Base-by-base conservation (phyloP, 2,113 vertebrate genomes). In the Engraulis encrasicolus region DNA sequence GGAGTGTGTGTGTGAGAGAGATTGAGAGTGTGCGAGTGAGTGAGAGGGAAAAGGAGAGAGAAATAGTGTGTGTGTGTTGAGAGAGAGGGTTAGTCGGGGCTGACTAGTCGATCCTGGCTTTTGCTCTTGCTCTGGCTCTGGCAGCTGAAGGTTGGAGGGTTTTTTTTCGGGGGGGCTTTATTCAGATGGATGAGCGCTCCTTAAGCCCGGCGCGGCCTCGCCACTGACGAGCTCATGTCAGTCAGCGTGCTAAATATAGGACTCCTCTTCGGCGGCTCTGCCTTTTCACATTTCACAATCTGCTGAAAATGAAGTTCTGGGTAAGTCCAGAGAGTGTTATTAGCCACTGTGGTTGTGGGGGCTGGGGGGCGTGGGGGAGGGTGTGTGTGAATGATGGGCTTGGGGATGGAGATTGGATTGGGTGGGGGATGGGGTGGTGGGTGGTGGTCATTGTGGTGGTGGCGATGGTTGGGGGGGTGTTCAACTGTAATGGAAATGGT, bases 221-320 rank as follows among this genome's bases (percentile, higher is more conserved):
- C n/a, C 23, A 4, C 58, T 66, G 58, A 66, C 58, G 31, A 23
- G 54, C 54, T 23, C 54, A 61, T 61, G 54, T 61, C 54, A 61
- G 20, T 61, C 54, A 61, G 27, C 20, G 54, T 7, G 54, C 54
- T 61, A 61, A 23, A 61, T 9, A 61, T 61, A 61, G 54, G 54
- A 61, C 54, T 61, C 40, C 40, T 45, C 9, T 45, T 45, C 40
- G 9, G 9, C 31, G 27, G 58, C 23, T 66, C 58, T 27, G 58
- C 58, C 58, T 66, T 66, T 66, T 66, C 58, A 66, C 27, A 66
- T 66, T 66, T 66, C 58, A 66, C 58, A 2, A 66, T 66, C 58
- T 66, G 58, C 58, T 66, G 58, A 27, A 66, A 66, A 66, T 66
- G 58, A 66, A 66, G 58, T 66, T 61, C 54, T 27, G 58, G 58